Evolutionary conservation across 2,797 vertebrate species (phyloP).

Genomic region (Prionace glauca): DNA sequence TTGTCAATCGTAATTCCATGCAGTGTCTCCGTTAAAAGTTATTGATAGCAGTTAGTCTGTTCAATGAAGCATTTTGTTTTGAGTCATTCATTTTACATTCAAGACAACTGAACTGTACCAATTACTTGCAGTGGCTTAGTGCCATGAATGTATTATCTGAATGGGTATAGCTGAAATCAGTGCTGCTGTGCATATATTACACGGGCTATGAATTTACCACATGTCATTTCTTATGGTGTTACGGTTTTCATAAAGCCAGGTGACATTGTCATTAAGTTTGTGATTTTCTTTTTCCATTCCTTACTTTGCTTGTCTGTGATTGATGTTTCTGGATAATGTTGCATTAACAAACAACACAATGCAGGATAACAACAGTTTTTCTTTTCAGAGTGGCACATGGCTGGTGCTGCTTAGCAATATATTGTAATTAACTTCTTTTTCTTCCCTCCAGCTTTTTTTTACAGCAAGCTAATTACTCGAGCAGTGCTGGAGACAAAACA

Average conservation of each 20-base stretch:
- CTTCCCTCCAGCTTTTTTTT: neutral
- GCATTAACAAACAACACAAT: constrained; percentile 43
- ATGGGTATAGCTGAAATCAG: constrained; percentile 45
- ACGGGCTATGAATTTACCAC: constrained; percentile 63
- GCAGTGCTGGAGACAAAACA: neutral
- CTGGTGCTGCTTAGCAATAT: neutral
- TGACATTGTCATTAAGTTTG: constrained; percentile 62
- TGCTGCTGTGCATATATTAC: constrained; percentile 61
- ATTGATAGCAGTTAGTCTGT: constrained; percentile 38
- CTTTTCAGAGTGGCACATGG: neutral
- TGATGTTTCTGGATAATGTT: constrained; percentile 42
- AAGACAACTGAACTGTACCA: constrained; percentile 45
- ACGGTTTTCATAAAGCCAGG: constrained; percentile 64
- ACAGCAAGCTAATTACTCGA: constrained; percentile 5
- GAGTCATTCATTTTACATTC: constrained; percentile 49
- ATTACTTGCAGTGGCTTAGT: constrained; percentile 49
- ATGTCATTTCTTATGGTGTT: constrained; percentile 63
- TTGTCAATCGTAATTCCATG: neutral
- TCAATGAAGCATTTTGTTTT: constrained; percentile 44
- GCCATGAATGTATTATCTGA: constrained; percentile 47
- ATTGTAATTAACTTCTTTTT: neutral
- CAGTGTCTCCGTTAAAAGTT: neutral
- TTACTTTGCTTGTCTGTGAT: constrained; percentile 43
- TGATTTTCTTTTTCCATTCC: constrained; percentile 48
- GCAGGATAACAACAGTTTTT: constrained; percentile 44